These are phyloP conservation scores for Thalassarche chlororhynchos DNA, from an alignment of 2,113 vertebrate species.

Conservation along the genomic window DNA sequence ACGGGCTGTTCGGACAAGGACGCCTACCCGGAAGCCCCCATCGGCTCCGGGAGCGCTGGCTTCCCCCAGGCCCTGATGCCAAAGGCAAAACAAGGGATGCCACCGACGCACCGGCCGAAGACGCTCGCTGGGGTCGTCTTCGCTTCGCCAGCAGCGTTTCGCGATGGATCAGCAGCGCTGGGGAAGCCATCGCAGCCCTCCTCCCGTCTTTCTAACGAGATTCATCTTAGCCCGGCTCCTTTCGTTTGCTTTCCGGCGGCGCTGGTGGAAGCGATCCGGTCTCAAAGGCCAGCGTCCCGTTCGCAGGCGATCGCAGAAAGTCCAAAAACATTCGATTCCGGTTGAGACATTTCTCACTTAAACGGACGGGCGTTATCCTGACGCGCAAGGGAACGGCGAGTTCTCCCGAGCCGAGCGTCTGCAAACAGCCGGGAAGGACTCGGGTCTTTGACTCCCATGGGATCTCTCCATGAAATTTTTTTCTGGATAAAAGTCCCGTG, in stretches of 20 bases:
- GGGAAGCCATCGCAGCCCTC: background rate
- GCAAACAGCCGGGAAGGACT: background rate
- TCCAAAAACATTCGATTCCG: background rate
- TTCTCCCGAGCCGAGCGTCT: background rate
- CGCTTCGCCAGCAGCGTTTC: fast-evolving
- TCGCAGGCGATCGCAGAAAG: background rate
- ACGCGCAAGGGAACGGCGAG: background rate
- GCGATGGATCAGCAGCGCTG: background rate
- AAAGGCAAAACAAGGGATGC: background rate
- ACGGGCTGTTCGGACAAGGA: background rate
- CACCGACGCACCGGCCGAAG: background rate
- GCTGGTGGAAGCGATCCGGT: background rate
- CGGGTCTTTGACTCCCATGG: fast-evolving
- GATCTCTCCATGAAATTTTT: background rate
- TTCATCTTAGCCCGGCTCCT: background rate
- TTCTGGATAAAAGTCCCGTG: background rate
- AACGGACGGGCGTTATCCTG: background rate
- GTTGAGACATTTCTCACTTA: background rate
- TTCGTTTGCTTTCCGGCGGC: background rate
- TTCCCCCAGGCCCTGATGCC: background rate
- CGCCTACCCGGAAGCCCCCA: background rate
- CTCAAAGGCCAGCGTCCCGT: background rate
- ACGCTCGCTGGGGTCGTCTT: fast-evolving
- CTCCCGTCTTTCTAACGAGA: background rate
- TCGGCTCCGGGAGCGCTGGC: fast-evolving